Conservation (phyloP, 2,888 invertebrate genomes). For the Chorisops tibialis region DNA sequence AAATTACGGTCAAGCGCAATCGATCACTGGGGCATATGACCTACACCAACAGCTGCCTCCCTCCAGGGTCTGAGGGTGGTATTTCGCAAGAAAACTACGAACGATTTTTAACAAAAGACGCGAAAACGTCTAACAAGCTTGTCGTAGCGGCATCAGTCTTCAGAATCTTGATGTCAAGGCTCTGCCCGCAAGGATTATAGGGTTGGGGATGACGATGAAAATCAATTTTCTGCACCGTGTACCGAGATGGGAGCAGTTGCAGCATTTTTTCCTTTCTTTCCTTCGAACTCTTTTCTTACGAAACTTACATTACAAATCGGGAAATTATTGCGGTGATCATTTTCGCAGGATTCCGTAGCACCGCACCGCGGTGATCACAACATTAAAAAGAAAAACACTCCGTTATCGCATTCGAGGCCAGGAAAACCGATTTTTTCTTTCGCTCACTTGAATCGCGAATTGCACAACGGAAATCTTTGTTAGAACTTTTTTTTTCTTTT, state of each 20-base stretch:
- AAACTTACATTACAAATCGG: slow-evolving; percentile 49
- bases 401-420: neutral
- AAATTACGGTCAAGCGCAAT: slow-evolving; percentile 20
- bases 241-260: too few relatives aligned
- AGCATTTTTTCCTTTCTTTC: too few relatives aligned
- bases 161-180: too few relatives aligned
- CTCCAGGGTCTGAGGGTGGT: too few relatives aligned
- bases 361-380: neutral
- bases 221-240: too few relatives aligned
- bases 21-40: slow-evolving; percentile 13
- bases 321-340: slow-evolving; percentile 51
- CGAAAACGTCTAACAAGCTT: too few relatives aligned
- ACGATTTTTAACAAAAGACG: too few relatives aligned
- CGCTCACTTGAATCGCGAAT: neutral
- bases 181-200: too few relatives aligned
- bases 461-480: slow-evolving; percentile 6
- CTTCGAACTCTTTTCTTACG: neutral
- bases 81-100: too few relatives aligned
- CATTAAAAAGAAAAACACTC: neutral
- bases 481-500: neutral
- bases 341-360: slow-evolving; percentile 27
- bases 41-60: slow-evolving; percentile 6
- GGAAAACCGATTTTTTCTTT: neutral
- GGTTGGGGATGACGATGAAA: too few relatives aligned
- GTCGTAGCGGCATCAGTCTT: too few relatives aligned